Evolutionary conservation across 2,113 vertebrate genomes (phyloP), one percentile per base, ranked within the genome.

Genomic region (Mesoclemmys tuberculata): DNA sequence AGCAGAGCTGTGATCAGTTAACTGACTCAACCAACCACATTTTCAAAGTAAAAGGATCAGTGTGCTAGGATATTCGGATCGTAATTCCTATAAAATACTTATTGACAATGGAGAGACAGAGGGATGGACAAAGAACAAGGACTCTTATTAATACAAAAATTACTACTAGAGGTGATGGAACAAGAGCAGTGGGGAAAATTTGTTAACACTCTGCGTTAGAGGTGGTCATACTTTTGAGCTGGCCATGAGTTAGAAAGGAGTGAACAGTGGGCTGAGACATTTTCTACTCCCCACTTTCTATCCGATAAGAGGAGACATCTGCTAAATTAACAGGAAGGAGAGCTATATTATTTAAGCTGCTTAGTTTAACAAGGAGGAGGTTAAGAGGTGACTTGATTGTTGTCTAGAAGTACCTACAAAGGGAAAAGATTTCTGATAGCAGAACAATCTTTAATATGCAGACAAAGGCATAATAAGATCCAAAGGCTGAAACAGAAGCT

Each of bases 1-100:
- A 82, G 90, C 94, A 95, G 75, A 96, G 85, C 93, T 81, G 77
- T 96, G 95, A 90, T 94, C 94, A 91, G 91, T 97, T 97, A 97
- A 97, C 91, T 89, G 95, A 88, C n/a, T n/a, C n/a, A n/a, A n/a
- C n/a, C n/a, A n/a, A n/a, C n/a, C n/a, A n/a, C n/a, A n/a, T n/a
- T n/a, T n/a, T n/a, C n/a, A n/a, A n/a, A n/a, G n/a, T n/a, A n/a
- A n/a, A n/a, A n/a, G n/a, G n/a, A n/a, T n/a, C n/a, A n/a, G 3
- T 38, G 80, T 84, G 92, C 87, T 49, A 24, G 93, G 77, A 82
- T 89, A 87, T 82, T 95, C 90, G 84, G 64, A 86, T 85, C 31
- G 41, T 93, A 96, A 97, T 94, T 90, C 56, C 87, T 93, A 85
- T 74, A 90, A 96, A 52, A 44, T 78, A 51, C 80, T 92, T 89